These are phyloP conservation scores for Grus americana DNA, from an alignment of 2,113 vertebrate species.

Conservation along the genomic window DNA sequence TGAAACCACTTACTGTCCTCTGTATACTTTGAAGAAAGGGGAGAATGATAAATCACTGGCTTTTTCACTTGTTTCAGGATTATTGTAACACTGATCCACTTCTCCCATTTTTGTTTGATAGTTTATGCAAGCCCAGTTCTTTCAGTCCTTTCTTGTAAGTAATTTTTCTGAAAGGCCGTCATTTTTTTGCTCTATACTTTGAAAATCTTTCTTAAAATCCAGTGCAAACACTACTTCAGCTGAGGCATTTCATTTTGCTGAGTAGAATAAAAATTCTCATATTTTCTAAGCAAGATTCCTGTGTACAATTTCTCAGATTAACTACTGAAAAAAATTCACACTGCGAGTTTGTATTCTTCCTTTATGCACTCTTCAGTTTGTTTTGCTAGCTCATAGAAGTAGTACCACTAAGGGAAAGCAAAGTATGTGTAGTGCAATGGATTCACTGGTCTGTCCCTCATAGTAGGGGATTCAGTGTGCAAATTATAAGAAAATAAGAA, in stretches of 20 bases:
- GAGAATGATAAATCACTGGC: neutral
- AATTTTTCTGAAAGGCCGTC: neutral
- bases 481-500: neutral
- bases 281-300: neutral
- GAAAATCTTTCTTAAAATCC: slow-evolving; percentile 10
- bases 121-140: neutral
- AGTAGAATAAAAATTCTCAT: neutral
- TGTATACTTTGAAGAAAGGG: neutral
- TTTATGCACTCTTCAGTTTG: neutral
- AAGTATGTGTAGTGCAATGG: neutral
- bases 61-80: slow-evolving; percentile 13
- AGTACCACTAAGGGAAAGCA: neutral
- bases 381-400: neutral
- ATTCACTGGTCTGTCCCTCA: neutral
- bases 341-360: neutral
- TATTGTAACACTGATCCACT: neutral
- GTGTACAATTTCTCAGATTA: neutral
- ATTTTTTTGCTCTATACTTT: neutral
- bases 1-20: neutral
- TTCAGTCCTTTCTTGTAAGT: neutral
- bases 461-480: neutral
- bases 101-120: neutral
- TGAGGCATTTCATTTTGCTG: neutral
- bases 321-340: neutral
- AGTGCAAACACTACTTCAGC: neutral